Conservation (phyloP, 2,888 invertebrate genomes). For the Petrolisthes manimaculis region DNA sequence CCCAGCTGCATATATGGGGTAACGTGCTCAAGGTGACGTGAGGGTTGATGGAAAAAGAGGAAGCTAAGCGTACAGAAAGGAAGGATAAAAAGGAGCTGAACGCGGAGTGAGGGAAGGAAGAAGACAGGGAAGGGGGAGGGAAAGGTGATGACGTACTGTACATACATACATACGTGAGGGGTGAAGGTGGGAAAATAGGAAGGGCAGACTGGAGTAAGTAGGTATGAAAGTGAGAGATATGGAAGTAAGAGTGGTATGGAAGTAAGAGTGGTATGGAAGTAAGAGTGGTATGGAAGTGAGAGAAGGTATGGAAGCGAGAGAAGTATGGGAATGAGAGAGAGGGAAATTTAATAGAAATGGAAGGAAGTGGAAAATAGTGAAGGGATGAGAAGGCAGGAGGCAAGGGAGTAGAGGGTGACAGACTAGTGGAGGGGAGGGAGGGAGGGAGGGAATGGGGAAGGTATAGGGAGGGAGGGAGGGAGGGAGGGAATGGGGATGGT, state of each 20-base stretch:
- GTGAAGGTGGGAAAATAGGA: constrained; percentile 2
- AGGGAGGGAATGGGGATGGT: background rate
- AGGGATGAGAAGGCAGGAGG: background rate
- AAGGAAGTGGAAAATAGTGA: background rate
- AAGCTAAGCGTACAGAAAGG: background rate
- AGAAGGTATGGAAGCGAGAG: background rate
- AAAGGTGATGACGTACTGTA: background rate
- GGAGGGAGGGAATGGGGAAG: constrained; percentile 2
- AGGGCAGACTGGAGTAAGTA: background rate
- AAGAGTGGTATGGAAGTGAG: background rate
- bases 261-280: background rate
- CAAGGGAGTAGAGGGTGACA: background rate
- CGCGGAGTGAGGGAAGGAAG: constrained; percentile 6
- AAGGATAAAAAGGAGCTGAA: background rate
- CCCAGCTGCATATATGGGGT: too few relatives aligned
- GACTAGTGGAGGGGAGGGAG: background rate
- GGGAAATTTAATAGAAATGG: background rate
- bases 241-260: background rate
- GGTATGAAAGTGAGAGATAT: background rate
- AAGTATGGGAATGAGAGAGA: constrained; percentile 3
- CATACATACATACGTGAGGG: background rate
- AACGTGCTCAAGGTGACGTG: too few relatives aligned
- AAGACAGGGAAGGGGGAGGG: background rate
- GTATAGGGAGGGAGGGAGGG: background rate
- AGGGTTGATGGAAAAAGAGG: background rate